Conservation (phyloP, 2,113 vertebrate species). For the Hiodon tergisus region DNA sequence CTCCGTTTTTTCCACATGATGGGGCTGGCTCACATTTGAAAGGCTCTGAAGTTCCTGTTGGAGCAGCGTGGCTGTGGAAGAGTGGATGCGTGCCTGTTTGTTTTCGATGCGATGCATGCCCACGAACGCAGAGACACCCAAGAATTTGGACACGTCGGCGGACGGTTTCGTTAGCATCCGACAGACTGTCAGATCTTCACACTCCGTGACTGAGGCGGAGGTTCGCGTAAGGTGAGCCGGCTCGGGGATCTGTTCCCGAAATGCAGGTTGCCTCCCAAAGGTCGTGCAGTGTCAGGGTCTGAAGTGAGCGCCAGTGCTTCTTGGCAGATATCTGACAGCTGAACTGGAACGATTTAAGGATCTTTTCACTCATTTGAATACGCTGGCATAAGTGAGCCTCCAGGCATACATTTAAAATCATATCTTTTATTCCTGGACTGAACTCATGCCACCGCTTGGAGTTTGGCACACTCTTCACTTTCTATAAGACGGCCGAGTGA, state of each 20-base stretch:
- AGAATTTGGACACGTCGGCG: constrained; percentile 22
- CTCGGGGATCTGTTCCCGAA: constrained; percentile 42
- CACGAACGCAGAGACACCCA: constrained; percentile 27
- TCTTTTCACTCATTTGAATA: constrained; percentile 43
- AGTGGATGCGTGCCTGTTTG: constrained; percentile 23
- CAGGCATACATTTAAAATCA: constrained; percentile 33
- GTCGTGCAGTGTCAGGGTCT: constrained; percentile 51
- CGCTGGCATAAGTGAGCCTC: constrained; percentile 33
- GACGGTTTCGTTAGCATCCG: constrained; percentile 37
- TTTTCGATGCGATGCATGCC: constrained; percentile 22
- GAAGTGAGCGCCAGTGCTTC: constrained; percentile 40
- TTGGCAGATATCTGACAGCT: constrained; percentile 38
- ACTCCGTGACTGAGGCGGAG: constrained; percentile 31
- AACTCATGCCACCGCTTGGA: constrained; percentile 34
- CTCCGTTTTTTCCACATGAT: constrained; percentile 29
- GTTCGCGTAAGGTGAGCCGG: constrained; percentile 39
- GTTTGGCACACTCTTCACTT: neutral
- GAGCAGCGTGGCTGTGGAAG: constrained; percentile 2
- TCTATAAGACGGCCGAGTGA: constrained; percentile 10
- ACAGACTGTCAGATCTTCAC: constrained; percentile 31
- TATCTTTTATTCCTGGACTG: constrained; percentile 24
- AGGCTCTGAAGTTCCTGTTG: constrained; percentile 11
- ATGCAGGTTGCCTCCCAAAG: constrained; percentile 35
- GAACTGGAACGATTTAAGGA: constrained; percentile 36
- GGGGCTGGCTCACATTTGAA: too few relatives aligned